phyloP scores from a whole-genome alignment of 2,888 invertebrate species.

The Belgica antarctica region DNA sequence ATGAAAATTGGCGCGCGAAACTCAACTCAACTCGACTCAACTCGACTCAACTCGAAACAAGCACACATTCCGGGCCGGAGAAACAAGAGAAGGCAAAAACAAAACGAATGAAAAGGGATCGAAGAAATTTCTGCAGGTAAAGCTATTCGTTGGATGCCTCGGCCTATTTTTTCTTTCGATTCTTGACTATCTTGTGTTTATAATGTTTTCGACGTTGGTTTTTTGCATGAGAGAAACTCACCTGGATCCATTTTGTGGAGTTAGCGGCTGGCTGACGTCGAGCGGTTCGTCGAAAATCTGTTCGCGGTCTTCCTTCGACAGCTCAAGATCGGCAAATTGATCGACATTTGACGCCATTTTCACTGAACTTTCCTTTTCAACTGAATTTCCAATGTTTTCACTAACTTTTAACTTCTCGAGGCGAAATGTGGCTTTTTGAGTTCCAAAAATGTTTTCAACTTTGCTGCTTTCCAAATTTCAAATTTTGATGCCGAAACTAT shows the following conservation, averaged over 20 bases:
- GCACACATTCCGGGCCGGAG: neutral
- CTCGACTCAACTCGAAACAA: too few species aligned
- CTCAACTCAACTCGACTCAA: neutral
- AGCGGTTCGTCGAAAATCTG: constrained; percentile 65
- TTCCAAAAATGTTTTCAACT: constrained; percentile 1
- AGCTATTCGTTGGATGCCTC: constrained; percentile 5
- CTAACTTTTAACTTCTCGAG: neutral
- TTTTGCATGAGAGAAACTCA: constrained; percentile 48
- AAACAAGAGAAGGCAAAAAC: neutral
- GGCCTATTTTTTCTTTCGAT: neutral
- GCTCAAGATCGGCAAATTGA: constrained; percentile 68
- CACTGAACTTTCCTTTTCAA: constrained; percentile 31
- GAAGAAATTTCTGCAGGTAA: neutral
- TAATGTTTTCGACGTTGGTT: neutral
- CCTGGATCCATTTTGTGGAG: constrained; percentile 55
- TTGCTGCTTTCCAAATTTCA: neutral
- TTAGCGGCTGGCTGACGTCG: constrained; percentile 58
- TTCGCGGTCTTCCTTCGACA: constrained; percentile 70
- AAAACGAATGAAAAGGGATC: constrained; percentile 21
- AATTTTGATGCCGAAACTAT: constrained; percentile 26
- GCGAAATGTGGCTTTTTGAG: constrained; percentile 3
- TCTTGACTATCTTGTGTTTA: constrained; percentile 1
- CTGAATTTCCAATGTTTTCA: constrained; percentile 25
- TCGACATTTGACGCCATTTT: constrained; percentile 56
- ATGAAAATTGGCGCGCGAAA: constrained; percentile 20